A percentile compares a stretch with the other conserved stretches of the same genome.
phyloP scores from a whole-genome alignment of 1,140 invertebrate genomes.

The Papilio glaucus region DNA sequence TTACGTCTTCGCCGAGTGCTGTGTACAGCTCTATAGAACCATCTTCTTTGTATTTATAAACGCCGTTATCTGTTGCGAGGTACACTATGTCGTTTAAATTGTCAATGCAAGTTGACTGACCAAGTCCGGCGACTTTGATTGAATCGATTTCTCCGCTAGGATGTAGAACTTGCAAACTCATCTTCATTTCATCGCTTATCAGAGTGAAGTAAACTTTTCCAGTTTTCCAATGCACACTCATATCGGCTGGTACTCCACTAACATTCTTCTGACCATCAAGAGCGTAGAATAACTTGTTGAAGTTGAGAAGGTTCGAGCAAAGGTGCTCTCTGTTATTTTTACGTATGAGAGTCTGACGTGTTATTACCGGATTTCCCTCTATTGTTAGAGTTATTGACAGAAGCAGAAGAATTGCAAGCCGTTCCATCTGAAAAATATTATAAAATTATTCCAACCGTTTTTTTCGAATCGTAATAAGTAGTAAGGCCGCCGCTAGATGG shows the following conservation, averaged over 20 bases:
- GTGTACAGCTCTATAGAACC: slow-evolving; percentile 61
- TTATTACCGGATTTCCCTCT: slow-evolving; percentile 57
- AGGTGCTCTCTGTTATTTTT: slow-evolving; percentile 53
- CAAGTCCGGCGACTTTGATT: slow-evolving; percentile 68
- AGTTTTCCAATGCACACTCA: slow-evolving; percentile 75
- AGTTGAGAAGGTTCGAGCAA: slow-evolving; percentile 59
- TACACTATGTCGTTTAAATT: slow-evolving; percentile 78
- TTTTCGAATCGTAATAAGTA: too few relatives aligned
- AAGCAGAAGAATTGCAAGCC: slow-evolving; percentile 43
- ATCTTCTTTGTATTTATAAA: slow-evolving; percentile 76
- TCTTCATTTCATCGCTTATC: slow-evolving; percentile 74
- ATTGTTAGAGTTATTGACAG: slow-evolving; percentile 41
- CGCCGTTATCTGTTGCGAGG: slow-evolving; percentile 75
- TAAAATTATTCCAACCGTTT: not conserved
- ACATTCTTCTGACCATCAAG: slow-evolving; percentile 58
- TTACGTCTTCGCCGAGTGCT: slow-evolving; percentile 72
- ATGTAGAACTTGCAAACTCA: slow-evolving; percentile 67
- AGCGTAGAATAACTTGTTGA: slow-evolving; percentile 68
- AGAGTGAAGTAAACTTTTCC: slow-evolving; percentile 71
- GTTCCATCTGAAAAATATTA: slow-evolving; percentile 62
- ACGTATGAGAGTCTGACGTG: slow-evolving; percentile 52
- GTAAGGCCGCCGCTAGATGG: too few relatives aligned
- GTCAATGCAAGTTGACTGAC: slow-evolving; percentile 72
- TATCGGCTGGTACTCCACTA: slow-evolving; percentile 69
- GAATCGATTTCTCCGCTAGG: slow-evolving; percentile 60